These are phyloP conservation scores for Epizoanthus illoricatus DNA, from an alignment of 92 coral and sea anemone species.

Conservation along the genomic window DNA sequence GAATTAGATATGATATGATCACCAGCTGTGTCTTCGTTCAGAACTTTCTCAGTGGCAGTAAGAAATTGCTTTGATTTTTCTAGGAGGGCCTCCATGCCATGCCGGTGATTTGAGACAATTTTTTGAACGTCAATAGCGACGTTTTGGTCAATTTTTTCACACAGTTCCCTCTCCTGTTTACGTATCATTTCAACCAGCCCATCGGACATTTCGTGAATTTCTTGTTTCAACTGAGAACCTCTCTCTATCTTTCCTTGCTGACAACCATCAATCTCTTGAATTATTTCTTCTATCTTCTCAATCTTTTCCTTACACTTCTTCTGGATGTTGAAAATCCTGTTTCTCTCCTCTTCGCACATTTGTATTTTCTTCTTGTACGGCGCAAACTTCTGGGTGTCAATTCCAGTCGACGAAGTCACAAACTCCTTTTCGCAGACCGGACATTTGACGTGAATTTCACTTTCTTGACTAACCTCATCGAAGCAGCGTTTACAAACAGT, in stretches of 20 bases:
- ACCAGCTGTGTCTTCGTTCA: background rate
- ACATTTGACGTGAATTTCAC: constrained; percentile 55
- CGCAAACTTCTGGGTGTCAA: constrained; percentile 34
- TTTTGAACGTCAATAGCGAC: constrained; percentile 52
- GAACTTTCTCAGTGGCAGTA: constrained; percentile 5
- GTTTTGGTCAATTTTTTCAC: constrained; percentile 56
- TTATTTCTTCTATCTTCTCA: constrained; percentile 63
- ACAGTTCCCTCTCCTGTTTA: constrained; percentile 55
- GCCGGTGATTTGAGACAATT: constrained; percentile 15
- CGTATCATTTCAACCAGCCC: constrained; percentile 56
- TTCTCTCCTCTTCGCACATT: constrained; percentile 52
- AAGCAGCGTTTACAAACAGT: constrained; percentile 70
- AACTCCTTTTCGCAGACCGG: constrained; percentile 68
- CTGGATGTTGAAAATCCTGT: constrained; percentile 56
- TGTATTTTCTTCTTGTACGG: constrained; percentile 36
- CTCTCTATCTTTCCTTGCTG: constrained; percentile 56
- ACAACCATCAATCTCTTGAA: constrained; percentile 54
- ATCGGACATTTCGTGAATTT: constrained; percentile 66
- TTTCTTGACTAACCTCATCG: constrained; percentile 48
- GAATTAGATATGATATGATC: constrained; percentile 48
- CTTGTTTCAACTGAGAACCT: constrained; percentile 55
- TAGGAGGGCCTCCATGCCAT: constrained; percentile 40
- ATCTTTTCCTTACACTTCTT: constrained; percentile 63
- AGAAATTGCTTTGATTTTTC: constrained; percentile 46
- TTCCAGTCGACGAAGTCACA: constrained; percentile 26